Conservation (phyloP, 2,113 vertebrate species). For the Oenanthe melanoleuca region DNA sequence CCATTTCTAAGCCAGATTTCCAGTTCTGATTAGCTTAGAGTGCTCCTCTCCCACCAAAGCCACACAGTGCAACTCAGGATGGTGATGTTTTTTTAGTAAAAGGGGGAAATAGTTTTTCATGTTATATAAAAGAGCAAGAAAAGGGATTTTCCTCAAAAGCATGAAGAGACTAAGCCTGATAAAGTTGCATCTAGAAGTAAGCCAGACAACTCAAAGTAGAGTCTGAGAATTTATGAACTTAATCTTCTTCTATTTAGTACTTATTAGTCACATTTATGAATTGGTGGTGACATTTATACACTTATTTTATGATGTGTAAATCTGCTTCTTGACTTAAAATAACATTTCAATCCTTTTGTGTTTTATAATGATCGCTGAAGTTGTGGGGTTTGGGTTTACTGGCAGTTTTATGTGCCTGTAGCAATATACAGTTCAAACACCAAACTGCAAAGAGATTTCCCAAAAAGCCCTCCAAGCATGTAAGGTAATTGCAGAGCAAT, state of each 20-base stretch:
- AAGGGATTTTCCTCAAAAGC: not conserved
- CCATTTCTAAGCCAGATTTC: not conserved
- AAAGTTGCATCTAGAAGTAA: not conserved
- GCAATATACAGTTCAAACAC: not conserved
- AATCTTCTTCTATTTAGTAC: not conserved
- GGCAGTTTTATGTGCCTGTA: not conserved
- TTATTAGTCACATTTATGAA: not conserved
- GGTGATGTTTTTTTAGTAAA: not conserved
- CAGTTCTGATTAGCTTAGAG: not conserved
- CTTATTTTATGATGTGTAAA: not conserved
- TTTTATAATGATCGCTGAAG: not conserved
- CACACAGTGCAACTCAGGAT: not conserved
- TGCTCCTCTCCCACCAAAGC: not conserved
- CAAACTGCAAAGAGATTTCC: not conserved
- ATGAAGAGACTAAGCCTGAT: not conserved
- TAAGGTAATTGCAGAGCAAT: slow-evolving; percentile 7
- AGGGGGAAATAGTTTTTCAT: not conserved
- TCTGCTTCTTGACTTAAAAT: not conserved
- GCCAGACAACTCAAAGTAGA: not conserved
- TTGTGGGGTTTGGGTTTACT: not conserved
- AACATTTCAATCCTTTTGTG: not conserved
- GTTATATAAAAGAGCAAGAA: not conserved
- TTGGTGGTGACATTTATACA: not conserved
- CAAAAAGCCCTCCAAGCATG: not conserved
- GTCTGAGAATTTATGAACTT: not conserved